These are phyloP conservation scores for Cerastis rubricosa DNA, from an alignment of 2,888 invertebrate genomes.

Conservation along the genomic window DNA sequence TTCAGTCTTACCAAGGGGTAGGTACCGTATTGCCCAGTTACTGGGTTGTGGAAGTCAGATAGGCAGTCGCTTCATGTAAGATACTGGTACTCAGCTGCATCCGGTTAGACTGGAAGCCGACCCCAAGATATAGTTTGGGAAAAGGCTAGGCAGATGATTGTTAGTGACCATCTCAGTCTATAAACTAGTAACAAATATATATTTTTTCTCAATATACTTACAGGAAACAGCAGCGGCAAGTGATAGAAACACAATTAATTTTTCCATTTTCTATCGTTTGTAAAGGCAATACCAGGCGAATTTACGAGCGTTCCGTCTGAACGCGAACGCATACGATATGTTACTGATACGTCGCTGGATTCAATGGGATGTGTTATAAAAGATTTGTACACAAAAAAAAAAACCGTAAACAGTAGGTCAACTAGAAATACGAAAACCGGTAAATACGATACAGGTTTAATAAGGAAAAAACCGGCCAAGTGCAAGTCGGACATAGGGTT, in stretches of 20 bases:
- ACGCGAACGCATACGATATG: constrained; percentile 36
- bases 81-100: no score
- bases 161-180: no score
- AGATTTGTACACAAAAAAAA: constrained; percentile 44
- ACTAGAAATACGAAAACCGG: constrained; percentile 29
- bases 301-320: constrained; percentile 48
- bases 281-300: background rate
- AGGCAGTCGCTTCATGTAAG: no score
- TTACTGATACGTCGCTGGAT: constrained; percentile 50
- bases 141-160: no score
- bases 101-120: no score
- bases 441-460: constrained; percentile 28
- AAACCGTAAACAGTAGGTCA: constrained; percentile 45
- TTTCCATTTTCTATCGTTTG: constrained; percentile 46
- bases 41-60: no score
- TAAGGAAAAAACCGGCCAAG: no score
- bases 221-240: constrained; percentile 26
- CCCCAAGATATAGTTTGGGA: no score
- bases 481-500: no score
- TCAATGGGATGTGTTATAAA: constrained; percentile 52
- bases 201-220: constrained; percentile 31
- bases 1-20: no score
- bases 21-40: no score
- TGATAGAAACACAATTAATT: constrained; percentile 38
- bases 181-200: background rate